Evolutionary conservation across 1,140 invertebrate species (phyloP).

Genomic region (Magallana gigas): DNA sequence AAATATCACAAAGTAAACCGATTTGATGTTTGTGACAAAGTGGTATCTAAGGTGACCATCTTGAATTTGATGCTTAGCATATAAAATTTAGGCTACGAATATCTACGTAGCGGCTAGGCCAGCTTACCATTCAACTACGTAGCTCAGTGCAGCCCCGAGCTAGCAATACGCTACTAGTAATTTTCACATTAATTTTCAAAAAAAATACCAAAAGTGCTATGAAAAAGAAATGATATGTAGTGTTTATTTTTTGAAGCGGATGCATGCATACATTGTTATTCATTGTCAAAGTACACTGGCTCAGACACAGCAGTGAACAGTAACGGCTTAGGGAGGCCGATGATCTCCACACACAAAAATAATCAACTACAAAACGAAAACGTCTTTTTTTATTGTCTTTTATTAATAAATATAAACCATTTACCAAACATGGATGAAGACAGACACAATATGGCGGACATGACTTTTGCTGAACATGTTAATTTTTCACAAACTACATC

Average conservation of each 20-base stretch:
- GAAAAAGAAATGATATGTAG: not conserved
- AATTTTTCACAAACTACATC: not conserved
- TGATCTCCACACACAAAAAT: not conserved
- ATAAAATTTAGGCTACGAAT: no score
- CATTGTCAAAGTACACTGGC: no score
- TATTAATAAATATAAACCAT: conserved; percentile 37
- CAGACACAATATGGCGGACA: conserved; percentile 1
- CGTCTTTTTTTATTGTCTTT: not conserved
- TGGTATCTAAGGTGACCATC: no score
- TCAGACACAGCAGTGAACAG: no score
- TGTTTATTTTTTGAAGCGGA: not conserved
- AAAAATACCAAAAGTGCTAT: not conserved
- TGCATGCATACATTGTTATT: not conserved
- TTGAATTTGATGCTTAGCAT: no score
- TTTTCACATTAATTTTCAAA: not conserved
- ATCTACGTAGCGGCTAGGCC: no score
- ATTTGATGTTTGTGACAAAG: no score
- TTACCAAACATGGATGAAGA: conserved; percentile 14
- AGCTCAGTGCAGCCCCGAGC: no score
- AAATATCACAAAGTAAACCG: no score
- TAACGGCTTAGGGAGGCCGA: not conserved
- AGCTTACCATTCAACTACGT: no score
- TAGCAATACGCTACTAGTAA: not conserved
- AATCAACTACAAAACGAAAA: not conserved
- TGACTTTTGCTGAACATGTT: not conserved